Conservation (phyloP, 2,797 vertebrate species). For the Sparidentex hasta region DNA sequence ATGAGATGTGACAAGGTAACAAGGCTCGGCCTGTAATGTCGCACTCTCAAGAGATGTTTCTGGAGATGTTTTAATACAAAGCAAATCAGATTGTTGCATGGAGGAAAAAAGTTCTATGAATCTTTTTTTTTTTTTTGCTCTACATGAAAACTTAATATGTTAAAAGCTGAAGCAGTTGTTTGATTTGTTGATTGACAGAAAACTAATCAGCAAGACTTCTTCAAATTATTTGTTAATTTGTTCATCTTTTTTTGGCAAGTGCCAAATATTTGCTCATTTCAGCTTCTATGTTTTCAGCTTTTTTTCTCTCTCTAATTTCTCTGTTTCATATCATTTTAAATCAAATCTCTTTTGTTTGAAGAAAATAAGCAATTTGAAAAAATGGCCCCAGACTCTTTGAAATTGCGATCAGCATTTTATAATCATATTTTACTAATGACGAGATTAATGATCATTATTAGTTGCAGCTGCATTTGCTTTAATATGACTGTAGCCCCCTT, state of each 20-base stretch:
- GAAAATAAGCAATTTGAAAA: background rate
- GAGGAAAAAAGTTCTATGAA: too few relatives aligned
- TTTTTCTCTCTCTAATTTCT: background rate
- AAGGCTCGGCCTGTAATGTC: conserved; percentile 22
- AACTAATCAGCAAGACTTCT: background rate
- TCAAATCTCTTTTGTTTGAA: too few relatives aligned
- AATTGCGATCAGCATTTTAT: background rate
- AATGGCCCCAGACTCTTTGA: background rate
- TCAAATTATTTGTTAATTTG: background rate
- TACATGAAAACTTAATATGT: background rate
- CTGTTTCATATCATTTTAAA: background rate
- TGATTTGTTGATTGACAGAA: background rate
- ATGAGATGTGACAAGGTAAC: conserved; percentile 99
- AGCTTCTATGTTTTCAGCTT: background rate
- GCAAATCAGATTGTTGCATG: background rate
- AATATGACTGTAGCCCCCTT: background rate
- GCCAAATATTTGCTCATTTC: background rate
- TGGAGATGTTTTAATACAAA: background rate
- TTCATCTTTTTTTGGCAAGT: too few relatives aligned
- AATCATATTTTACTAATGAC: too few relatives aligned
- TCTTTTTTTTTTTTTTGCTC: too few relatives aligned
- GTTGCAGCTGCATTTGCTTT: background rate
- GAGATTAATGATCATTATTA: background rate
- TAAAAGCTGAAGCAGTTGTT: background rate
- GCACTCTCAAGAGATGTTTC: background rate